Evolutionary conservation across 2,113 vertebrate genomes (phyloP), one percentile per base, ranked within the genome.

Genomic region (Passer montanus): DNA sequence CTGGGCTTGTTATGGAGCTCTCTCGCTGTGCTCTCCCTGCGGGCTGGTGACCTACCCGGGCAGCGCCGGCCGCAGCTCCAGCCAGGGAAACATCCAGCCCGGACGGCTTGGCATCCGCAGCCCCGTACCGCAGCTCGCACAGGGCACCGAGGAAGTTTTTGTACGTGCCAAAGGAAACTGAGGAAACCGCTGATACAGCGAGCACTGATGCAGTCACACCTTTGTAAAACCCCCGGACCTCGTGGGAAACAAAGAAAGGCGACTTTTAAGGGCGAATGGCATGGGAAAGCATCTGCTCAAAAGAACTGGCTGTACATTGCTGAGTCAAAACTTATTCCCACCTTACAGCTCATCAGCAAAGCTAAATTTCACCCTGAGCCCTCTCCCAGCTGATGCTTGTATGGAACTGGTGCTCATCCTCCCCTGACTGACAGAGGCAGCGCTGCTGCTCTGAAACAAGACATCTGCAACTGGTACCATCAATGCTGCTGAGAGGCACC

Each of bases 181-280:
- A 98, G 0, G 98, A 98, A 77, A 98, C 97, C 83, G 97, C 60
- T 0, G 98, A 98, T 26, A 98, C 98, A 0, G 97, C 96, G 31
- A 98, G 97, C 16, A 97, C 96, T 0, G 99, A 98, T 59, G 98
- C 98, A 4, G 98, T 98, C 85, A 98, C 96, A 15, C 99, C 99
- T 63, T 98, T 97, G 95, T 98, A 99, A 97, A 99, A 99, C 9
- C 99, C 98, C 66, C 94, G 37, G 14, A 98, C 79, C 98, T 99
- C 77, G 53, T 87, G 44, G 50, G 67, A 68, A 89, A 89, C 37
- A 59, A 44, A 19, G 52, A 55, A 56, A 59, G 7, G 73, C 7
- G 2, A 3, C 5, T 53, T 76, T 49, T 9, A 50, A 60, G 22
- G 78, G 37, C 7, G n/a, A 74, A 49, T 12, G 43, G 20, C 39